phyloP scores from a whole-genome alignment of 2,113 vertebrate species.

The Micromys minutus region DNA sequence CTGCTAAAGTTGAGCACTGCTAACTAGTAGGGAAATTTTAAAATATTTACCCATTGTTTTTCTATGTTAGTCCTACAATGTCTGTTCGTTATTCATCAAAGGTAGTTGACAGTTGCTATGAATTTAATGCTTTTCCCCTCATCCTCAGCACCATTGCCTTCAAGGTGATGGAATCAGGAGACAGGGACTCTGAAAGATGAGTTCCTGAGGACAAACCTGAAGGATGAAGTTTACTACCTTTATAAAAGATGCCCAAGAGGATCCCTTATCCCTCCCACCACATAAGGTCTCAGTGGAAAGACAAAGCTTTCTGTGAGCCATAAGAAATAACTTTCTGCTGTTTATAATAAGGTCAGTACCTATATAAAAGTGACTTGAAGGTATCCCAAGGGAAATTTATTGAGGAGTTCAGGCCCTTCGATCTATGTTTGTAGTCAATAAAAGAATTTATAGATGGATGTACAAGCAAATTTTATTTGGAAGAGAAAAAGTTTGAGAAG shows the following conservation, averaged over 20 bases:
- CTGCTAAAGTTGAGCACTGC: neutral
- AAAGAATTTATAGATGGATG: neutral
- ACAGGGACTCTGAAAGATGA: neutral
- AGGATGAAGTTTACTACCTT: too few species aligned
- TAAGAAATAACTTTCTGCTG: neutral
- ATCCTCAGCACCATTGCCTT: neutral
- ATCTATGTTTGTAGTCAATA: neutral
- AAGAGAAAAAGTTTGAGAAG: neutral
- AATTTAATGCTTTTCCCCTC: neutral
- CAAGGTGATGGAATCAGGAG: neutral
- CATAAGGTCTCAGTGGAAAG: neutral
- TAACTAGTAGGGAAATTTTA: neutral
- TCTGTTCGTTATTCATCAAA: neutral
- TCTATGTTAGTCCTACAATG: neutral
- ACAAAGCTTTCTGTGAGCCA: neutral
- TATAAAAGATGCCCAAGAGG: neutral
- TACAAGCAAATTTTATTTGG: neutral
- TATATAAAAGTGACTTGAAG: neutral
- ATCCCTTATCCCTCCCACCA: neutral
- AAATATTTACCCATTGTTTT: neutral
- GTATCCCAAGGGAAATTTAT: neutral
- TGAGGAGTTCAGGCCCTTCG: neutral
- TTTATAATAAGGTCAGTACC: neutral
- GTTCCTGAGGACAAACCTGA: neutral
- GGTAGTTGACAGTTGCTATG: neutral